Percentiles rank a stretch among this genome's conserved stretches.
Conservation (phyloP, 1,140 invertebrate genomes). For the Lethrus apterus region DNA sequence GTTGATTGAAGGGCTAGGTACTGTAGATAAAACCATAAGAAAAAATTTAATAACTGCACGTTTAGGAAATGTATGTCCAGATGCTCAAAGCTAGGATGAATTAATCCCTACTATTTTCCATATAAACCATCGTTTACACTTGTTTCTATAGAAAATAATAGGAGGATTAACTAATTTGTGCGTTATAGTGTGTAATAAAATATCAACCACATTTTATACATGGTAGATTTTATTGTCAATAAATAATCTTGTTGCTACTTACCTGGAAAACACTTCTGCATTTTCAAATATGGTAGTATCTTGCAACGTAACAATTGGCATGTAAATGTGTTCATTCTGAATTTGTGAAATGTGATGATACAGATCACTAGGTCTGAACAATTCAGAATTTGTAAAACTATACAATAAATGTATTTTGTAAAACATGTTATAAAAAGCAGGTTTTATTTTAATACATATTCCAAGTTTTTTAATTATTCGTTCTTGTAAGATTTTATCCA, state of each 20-base stretch:
- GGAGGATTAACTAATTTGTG: too few species aligned
- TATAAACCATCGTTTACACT: too few species aligned
- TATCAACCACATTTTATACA: too few species aligned
- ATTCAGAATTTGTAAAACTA: slow-evolving; percentile 19
- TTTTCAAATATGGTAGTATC: slow-evolving; percentile 13
- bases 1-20: too few species aligned
- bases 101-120: too few species aligned
- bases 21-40: too few species aligned
- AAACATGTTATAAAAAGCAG: slow-evolving; percentile 10
- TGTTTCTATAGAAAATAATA: too few species aligned
- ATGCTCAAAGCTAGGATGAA: too few species aligned
- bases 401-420: slow-evolving; percentile 16
- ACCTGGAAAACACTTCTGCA: slow-evolving; percentile 18
- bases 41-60: too few species aligned
- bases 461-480: slow-evolving; percentile 14
- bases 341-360: slow-evolving; percentile 11
- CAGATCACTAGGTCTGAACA: slow-evolving; percentile 11
- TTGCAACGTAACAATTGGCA: slow-evolving; percentile 14
- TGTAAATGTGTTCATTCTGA: slow-evolving; percentile 2
- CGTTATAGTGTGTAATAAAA: too few species aligned
- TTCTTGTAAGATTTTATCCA: slow-evolving; percentile 8
- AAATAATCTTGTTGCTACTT: not conserved
- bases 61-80: too few species aligned
- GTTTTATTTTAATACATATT: slow-evolving; percentile 11
- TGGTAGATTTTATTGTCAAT: not conserved